Percentiles rank a stretch among this genome's conserved stretches.
Evolutionary conservation across 2,797 vertebrate species (phyloP).

Genomic region (Lateolabrax maculatus): DNA sequence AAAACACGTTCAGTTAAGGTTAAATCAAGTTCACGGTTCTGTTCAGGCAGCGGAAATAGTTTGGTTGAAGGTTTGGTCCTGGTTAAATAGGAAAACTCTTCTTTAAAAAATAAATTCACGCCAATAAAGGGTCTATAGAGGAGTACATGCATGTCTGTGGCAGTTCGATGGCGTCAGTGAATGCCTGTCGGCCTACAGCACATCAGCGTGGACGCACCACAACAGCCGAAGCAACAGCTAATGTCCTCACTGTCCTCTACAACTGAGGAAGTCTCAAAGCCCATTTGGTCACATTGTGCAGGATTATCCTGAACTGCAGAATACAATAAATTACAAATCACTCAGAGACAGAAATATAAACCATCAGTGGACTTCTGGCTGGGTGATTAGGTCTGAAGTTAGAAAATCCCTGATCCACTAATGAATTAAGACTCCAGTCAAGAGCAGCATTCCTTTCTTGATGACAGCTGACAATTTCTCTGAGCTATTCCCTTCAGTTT

Average conservation of each 20-base stretch:
- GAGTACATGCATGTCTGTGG: not conserved
- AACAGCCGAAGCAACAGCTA: conserved; percentile 9
- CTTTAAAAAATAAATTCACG: not conserved
- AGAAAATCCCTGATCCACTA: conserved; percentile 79
- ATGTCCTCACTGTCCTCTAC: conserved; percentile 74
- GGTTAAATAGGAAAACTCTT: not conserved
- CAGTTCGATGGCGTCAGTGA: not conserved
- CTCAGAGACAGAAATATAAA: conserved; percentile 72
- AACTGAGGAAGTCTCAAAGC: conserved; percentile 56
- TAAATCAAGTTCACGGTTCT: not conserved
- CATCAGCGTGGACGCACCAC: not conserved
- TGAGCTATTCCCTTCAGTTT: conserved; percentile 57
- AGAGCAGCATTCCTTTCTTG: conserved; percentile 64
- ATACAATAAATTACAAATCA: conserved; percentile 76
- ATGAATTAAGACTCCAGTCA: conserved; percentile 80
- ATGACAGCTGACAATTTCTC: conserved; percentile 72
- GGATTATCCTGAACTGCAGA: conserved; percentile 76
- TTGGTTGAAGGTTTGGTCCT: not conserved
- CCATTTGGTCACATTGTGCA: conserved; percentile 72
- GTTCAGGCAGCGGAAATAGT: not conserved
- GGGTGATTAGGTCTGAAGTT: conserved; percentile 77
- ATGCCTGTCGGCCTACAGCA: conserved; percentile 1
- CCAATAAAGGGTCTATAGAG: not conserved
- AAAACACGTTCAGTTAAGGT: not conserved
- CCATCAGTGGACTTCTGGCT: conserved; percentile 67